Evolutionary conservation across 2,113 vertebrate species (phyloP).

Genomic region (Dasyurus viverrinus): DNA sequence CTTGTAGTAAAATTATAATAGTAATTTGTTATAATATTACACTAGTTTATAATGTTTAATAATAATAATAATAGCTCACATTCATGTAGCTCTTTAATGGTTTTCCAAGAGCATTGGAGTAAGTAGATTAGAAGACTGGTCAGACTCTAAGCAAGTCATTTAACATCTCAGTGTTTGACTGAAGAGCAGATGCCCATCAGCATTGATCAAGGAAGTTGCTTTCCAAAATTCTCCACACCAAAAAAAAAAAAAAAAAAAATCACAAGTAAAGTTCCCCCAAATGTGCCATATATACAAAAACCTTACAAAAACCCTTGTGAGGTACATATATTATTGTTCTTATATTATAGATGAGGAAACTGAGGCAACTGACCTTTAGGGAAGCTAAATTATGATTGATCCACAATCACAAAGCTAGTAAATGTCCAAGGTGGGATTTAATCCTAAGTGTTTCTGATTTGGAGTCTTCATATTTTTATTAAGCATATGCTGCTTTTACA

Average conservation of each 20-base stretch:
- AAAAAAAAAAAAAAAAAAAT: not conserved
- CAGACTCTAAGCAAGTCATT: not conserved
- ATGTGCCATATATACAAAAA: not conserved
- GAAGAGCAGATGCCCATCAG: not conserved
- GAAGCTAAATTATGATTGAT: too few relatives aligned
- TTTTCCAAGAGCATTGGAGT: not conserved
- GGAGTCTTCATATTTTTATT: too few relatives aligned
- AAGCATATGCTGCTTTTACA: too few relatives aligned
- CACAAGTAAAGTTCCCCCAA: not conserved
- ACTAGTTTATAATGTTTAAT: not conserved
- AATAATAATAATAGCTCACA: not conserved
- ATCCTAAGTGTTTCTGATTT: too few relatives aligned
- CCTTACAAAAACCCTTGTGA: too few relatives aligned
- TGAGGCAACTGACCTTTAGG: too few relatives aligned
- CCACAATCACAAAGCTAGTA: too few relatives aligned
- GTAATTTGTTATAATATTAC: not conserved
- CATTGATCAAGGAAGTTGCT: not conserved
- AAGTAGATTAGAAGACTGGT: not conserved
- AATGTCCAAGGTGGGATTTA: too few relatives aligned
- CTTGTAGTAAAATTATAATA: not conserved
- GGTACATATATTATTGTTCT: too few relatives aligned
- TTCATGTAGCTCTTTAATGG: not conserved
- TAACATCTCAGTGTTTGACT: not conserved
- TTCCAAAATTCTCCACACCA: not conserved
- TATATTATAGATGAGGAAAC: too few relatives aligned